Evolutionary conservation across 2,797 vertebrate genomes (phyloP), one percentile per base, ranked within the genome.

Genomic region (Neosilurus hyrtlii): DNA sequence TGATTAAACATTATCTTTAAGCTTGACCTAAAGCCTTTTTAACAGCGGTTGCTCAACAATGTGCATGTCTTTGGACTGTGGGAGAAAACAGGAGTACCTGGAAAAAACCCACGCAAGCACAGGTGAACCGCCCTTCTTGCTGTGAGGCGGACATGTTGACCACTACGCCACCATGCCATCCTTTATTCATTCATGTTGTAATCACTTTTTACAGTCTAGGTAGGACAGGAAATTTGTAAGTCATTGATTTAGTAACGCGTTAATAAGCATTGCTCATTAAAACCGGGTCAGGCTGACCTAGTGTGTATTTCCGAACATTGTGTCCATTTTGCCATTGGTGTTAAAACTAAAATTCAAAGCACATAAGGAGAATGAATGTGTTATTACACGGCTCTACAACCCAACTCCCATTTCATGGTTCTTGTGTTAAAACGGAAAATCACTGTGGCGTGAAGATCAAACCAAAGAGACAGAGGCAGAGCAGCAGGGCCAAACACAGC

Each of bases 371-470:
- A 83, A 91, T 86, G 85, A 89, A 87, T 90, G 85, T 88, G 88
- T 93, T 93, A 92, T 92, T 89, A 92, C 90, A 90, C 87, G 91
- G 83, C 86, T 91, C 84, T 66, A 62, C 68, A 81, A n/a, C 14
- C 84, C 59, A 35, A 7, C 65, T 62, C 75, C 68, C 59, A 37
- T 67, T 82, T 86, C 79, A 84, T 88, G 89, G 86, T 88, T 89
- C 89, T 88, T 85, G 87, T 88, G 90, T 90, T 91, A 91, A 93
- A 93, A 91, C 83, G n/a, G 90, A 89, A 93, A 91, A 91, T 90
- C 92, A 89, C 82, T 91, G 89, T 72, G 88, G 88, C 65, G 66
- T 93, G 93, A 95, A 94, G 92, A 95, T 94, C 89, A 91, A 87
- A 90, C 88, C 87, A 92, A 89, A 92, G 90, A 91, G 89, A 90